Percentiles rank a stretch among this genome's conserved stretches.
These are phyloP conservation scores for Nomada ruficornis DNA, from an alignment of 2,888 invertebrate genomes.

Conservation along the genomic window DNA sequence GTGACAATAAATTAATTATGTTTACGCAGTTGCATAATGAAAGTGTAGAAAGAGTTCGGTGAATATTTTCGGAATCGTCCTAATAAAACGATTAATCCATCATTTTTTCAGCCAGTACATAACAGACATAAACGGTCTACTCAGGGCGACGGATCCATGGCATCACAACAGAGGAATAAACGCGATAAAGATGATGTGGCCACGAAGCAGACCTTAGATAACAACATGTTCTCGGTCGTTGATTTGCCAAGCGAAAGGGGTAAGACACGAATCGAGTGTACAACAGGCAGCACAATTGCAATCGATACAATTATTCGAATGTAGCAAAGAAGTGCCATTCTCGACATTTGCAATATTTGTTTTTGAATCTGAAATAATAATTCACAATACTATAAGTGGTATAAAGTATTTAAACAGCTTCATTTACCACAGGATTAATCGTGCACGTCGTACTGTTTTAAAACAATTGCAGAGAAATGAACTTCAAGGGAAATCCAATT, in stretches of 20 bases:
- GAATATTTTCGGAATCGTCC: neutral
- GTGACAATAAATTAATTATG: too few relatives aligned
- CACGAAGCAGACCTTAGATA: conserved; percentile 70
- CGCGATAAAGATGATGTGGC: conserved; percentile 61
- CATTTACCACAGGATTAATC: too few relatives aligned
- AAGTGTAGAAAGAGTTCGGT: neutral
- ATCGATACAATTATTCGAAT: conserved; percentile 5
- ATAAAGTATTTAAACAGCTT: too few relatives aligned
- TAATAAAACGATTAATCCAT: neutral
- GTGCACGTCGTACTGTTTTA: too few relatives aligned
- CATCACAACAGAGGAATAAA: conserved; percentile 28
- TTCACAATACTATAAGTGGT: too few relatives aligned
- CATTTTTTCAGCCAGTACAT: conserved; percentile 61
- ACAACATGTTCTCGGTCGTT: conserved; percentile 9
- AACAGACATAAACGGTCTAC: conserved; percentile 49
- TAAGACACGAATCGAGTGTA: neutral
- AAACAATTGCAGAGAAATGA: too few relatives aligned
- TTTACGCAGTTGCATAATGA: too few relatives aligned
- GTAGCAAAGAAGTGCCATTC: neutral
- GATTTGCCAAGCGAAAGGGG: conserved; percentile 47
- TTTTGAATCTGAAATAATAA: too few relatives aligned
- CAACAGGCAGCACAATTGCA: too few relatives aligned
- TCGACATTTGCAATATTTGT: too few relatives aligned
- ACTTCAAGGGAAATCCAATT: neutral
- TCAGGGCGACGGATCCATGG: conserved; percentile 20